These are phyloP conservation scores for Palaemon carinicauda DNA, from an alignment of 1,140 invertebrate genomes.

Conservation along the genomic window DNA sequence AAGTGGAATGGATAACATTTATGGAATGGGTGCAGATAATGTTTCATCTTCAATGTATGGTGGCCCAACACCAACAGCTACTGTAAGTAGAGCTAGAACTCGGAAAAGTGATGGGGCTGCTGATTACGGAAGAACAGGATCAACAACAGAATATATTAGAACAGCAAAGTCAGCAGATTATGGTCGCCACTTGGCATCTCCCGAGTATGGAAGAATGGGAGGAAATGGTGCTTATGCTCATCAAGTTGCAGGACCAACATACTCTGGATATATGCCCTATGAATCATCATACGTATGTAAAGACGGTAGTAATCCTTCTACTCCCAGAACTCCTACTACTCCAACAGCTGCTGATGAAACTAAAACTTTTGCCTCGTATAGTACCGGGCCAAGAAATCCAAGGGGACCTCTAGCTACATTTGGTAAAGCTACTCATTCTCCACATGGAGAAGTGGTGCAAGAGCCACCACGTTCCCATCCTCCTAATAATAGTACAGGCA, in stretches of 20 bases:
- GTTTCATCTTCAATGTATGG: conserved; percentile 45
- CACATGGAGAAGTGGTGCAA: neutral
- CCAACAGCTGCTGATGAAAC: neutral
- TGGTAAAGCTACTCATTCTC: conserved; percentile 34
- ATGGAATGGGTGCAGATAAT: conserved; percentile 40
- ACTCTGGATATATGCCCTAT: conserved; percentile 39
- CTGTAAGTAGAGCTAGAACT: conserved; percentile 22
- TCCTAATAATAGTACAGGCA: neutral
- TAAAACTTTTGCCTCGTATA: conserved; percentile 41
- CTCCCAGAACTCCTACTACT: neutral
- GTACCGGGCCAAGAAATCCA: conserved; percentile 36
- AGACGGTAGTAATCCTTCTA: neutral
- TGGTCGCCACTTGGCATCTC: neutral
- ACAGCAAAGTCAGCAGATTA: neutral
- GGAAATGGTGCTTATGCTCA: conserved; percentile 17
- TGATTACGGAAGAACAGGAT: neutral
- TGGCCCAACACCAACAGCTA: conserved; percentile 8
- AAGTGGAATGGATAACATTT: conserved; percentile 51
- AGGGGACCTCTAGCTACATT: conserved; percentile 48
- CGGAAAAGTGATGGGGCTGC: conserved; percentile 43
- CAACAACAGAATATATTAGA: neutral
- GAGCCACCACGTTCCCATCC: neutral
- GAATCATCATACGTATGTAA: conserved; percentile 29
- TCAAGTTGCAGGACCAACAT: neutral
- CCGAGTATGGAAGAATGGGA: conserved; percentile 16